Evolutionary conservation across 2,113 vertebrate species (phyloP).

Genomic region (Podiceps cristatus): DNA sequence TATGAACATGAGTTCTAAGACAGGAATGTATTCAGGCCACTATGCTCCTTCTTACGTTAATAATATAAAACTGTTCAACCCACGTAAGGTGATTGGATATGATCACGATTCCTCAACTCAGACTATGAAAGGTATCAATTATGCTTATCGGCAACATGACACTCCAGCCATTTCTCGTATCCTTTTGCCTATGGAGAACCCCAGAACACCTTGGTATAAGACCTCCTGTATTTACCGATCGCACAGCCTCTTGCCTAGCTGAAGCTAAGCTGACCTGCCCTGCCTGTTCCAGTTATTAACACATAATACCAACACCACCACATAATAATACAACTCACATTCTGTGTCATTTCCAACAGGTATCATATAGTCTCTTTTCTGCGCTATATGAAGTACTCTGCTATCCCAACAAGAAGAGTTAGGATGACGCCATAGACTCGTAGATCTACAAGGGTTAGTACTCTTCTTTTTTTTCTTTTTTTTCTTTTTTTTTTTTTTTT

Average conservation of each 20-base stretch:
- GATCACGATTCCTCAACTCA: not conserved
- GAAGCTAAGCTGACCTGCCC: not conserved
- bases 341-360: not conserved
- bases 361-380: not conserved
- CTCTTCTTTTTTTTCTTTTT: not conserved
- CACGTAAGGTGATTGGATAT: not conserved
- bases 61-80: not conserved
- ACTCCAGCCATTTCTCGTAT: not conserved
- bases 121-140: not conserved
- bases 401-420: not conserved
- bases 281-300: not conserved
- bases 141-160: not conserved
- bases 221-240: not conserved
- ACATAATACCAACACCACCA: not conserved
- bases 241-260: not conserved
- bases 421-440: too few species aligned
- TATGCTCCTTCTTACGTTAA: not conserved
- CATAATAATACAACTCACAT: too few species aligned
- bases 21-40: not conserved
- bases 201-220: not conserved
- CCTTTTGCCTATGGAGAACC: not conserved
- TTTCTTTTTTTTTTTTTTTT: not conserved
- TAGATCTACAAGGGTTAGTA: not conserved
- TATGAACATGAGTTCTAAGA: not conserved
- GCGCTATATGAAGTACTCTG: not conserved